These are phyloP conservation scores for Isotomurus palustris DNA, from an alignment of 2,888 invertebrate genomes.

Conservation along the genomic window DNA sequence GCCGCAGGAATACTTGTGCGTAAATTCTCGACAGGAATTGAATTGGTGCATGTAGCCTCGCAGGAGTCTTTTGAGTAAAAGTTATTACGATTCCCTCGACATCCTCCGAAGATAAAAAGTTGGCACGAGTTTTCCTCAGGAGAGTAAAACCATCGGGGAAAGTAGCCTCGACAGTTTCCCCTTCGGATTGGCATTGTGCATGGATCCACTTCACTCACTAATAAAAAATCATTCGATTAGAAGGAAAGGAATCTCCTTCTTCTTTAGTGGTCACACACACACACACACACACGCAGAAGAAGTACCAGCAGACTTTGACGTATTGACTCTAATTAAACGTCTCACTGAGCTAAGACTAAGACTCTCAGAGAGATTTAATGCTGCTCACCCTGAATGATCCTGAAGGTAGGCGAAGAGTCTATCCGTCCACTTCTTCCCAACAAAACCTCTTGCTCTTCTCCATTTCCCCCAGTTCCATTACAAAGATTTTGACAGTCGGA, in stretches of 20 bases:
- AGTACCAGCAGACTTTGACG: no score
- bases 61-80: constrained; percentile 42
- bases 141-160: constrained; percentile 46
- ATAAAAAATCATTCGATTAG: no score
- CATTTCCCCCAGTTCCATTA: no score
- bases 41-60: constrained; percentile 31
- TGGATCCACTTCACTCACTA: constrained; percentile 37
- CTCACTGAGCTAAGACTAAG: no score
- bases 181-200: constrained; percentile 38
- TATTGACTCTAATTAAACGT: no score
- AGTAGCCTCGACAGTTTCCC: constrained; percentile 38
- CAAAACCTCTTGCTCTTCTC: background rate
- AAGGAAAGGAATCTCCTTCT: background rate
- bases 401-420: background rate
- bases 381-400: no score
- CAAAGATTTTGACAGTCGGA: constrained; percentile 42
- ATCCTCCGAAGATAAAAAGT: constrained; percentile 48
- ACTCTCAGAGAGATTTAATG: no score
- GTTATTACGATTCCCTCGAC: constrained; percentile 47
- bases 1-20: constrained; percentile 19
- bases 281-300: no score
- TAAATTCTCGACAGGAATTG: constrained; percentile 26
- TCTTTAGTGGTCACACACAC: background rate
- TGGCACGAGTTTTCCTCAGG: constrained; percentile 45
- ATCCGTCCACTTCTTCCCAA: constrained; percentile 10